Evolutionary conservation across 2,113 vertebrate species (phyloP).

Genomic region (Burhinus bistriatus): DNA sequence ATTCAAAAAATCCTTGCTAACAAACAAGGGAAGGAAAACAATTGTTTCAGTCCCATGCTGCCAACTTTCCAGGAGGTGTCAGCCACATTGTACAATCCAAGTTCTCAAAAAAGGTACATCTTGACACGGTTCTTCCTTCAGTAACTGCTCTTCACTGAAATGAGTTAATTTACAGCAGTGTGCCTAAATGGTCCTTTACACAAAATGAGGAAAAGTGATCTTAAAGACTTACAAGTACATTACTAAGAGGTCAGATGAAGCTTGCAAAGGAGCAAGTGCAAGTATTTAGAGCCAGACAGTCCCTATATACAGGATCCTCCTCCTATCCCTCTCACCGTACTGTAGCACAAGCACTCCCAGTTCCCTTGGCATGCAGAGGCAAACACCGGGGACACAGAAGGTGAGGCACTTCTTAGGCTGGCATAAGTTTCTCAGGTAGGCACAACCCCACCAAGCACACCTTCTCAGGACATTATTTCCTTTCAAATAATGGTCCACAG

Average conservation of each 20-base stretch:
- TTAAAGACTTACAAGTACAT: neutral
- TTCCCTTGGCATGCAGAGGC: neutral
- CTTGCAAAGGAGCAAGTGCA: neutral
- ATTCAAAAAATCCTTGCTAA: conserved; percentile 29
- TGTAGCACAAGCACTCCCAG: neutral
- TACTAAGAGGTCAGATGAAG: neutral
- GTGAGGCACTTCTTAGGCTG: neutral
- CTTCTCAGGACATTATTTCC: neutral
- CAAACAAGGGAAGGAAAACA: conserved; percentile 58
- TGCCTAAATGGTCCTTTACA: neutral
- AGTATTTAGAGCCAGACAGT: neutral
- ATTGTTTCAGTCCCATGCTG: neutral
- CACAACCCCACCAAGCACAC: neutral
- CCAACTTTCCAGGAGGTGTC: conserved; percentile 53
- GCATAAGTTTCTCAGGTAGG: neutral
- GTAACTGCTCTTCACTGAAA: neutral
- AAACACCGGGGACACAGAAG: neutral
- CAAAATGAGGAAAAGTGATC: neutral
- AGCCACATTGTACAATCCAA: neutral
- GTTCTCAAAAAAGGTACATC: neutral
- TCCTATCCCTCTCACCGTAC: neutral
- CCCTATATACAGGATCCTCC: neutral
- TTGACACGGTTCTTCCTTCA: neutral
- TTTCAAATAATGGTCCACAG: neutral
- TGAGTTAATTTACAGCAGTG: accelerated